Evolutionary conservation across 2,797 vertebrate genomes (phyloP), one percentile per base, ranked within the genome.

Genomic region (Enteromius paludinosus): DNA sequence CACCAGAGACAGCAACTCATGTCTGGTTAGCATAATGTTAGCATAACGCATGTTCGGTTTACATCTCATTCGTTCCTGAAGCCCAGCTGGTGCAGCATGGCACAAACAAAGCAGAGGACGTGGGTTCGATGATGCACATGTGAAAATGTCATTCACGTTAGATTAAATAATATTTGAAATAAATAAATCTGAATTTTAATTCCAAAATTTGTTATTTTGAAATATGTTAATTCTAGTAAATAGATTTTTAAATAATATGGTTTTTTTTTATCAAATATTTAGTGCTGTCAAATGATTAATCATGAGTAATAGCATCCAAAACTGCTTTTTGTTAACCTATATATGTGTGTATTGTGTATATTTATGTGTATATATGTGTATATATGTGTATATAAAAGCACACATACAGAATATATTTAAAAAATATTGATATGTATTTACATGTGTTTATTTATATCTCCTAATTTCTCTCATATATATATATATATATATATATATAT

Each of bases 11-110:
- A 62, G 35, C 56, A 45, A 25, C 43, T 38, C 7, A 20, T 35
- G 28, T 33, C 52, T 79, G 18, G 28, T 54, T 73, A 35, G 30
- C 28, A 35, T 52, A 52, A 72, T 68, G 52, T 71, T 79, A 59
- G 33, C 12, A 11, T 71, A 45, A 49, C 7, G 4, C 43, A 3
- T 64, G 54, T 72, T 64, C 0, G 2, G 79, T 81, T 81, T 62
- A 62, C 78, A 33, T 71, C 6, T 45, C 20, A 59, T 47, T 70
- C 41, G 1, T 64, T 81, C 79, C 5, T 61, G 38, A 28, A 80
- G 78, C 52, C 59, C 25, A 5, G 9, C 25, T 62, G 56, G 17
- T 69, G 8, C 9, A 35, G 14, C 45, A 23, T 52, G 76, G 33
- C 52, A 28, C 17, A 43, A 41, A 69, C 65, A 59, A 43, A 49